A percentile compares a stretch with the other conserved stretches of the same genome.
These are phyloP conservation scores for Danaus chrysippus DNA, from an alignment of 2,888 invertebrate genomes.

Conservation along the genomic window DNA sequence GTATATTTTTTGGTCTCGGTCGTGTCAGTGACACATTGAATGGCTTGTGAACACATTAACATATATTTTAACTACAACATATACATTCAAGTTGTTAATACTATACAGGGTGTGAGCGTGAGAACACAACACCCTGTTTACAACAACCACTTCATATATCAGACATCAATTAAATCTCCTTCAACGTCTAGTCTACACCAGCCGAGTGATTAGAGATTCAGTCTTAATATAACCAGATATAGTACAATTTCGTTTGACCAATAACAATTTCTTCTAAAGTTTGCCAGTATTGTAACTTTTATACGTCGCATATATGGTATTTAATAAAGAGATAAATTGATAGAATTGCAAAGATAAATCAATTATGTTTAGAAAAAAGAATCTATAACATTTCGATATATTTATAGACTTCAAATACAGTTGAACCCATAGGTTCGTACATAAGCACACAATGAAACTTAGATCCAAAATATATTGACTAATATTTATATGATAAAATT, in stretches of 20 bases:
- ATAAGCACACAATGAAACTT: constrained; percentile 4
- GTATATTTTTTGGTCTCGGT: constrained; percentile 24
- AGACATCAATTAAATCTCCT: no score
- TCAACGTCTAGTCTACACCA: no score
- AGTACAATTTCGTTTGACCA: constrained; percentile 49
- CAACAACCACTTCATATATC: no score
- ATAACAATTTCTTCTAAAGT: constrained; percentile 33
- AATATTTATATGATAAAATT: constrained; percentile 23
- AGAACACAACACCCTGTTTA: no score
- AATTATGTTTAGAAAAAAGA: no score
- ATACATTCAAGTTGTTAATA: constrained; percentile 4
- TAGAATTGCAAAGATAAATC: no score
- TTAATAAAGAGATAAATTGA: no score
- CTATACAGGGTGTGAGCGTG: no score
- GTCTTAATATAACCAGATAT: constrained; percentile 56
- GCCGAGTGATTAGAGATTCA: constrained; percentile 49
- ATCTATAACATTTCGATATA: no score
- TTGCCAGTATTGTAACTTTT: no score
- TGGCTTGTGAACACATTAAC: constrained; percentile 26
- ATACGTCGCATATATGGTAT: no score
- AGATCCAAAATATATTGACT: constrained; percentile 22
- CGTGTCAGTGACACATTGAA: constrained; percentile 25
- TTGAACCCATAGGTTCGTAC: neutral
- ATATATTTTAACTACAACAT: constrained; percentile 22
- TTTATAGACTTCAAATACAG: neutral